These are phyloP conservation scores for Plumapathes pennacea DNA, from an alignment of 92 coral and sea anemone species.

Conservation along the genomic window DNA sequence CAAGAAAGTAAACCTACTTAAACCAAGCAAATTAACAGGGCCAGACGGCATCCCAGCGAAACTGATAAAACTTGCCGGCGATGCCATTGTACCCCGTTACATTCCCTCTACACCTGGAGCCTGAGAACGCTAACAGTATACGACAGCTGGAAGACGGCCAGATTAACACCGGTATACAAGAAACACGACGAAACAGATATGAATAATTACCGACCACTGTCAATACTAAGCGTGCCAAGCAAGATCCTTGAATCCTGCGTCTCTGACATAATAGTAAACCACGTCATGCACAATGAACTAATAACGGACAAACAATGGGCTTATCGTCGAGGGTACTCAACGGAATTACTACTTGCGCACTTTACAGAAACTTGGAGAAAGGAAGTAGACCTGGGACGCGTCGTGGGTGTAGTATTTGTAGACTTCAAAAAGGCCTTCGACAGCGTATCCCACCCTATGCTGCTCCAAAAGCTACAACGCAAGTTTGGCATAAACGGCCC, in stretches of 20 bases:
- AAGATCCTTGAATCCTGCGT: conserved; percentile 11
- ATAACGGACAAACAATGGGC: conserved; percentile 31
- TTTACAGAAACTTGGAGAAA: conserved; percentile 49
- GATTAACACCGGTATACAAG: conserved; percentile 4
- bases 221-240: conserved; percentile 14
- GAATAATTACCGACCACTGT: conserved; percentile 16
- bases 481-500: conserved; percentile 3
- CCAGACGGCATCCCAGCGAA: conserved; percentile 47
- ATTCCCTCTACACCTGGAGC: conserved; percentile 1
- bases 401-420: conserved; percentile 7
- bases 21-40: conserved; percentile 36
- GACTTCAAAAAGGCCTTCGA: conserved; percentile 15
- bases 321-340: conserved; percentile 29
- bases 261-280: neutral
- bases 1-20: no score
- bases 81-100: neutral
- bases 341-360: conserved; percentile 23
- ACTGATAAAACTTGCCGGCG: conserved; percentile 9
- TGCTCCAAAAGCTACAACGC: neutral
- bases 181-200: conserved; percentile 13
- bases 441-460: conserved; percentile 1
- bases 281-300: neutral
- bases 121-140: neutral
- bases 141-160: conserved; percentile 6
- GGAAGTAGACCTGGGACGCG: conserved; percentile 17